Evolutionary conservation across 2,888 invertebrate species (phyloP), one percentile per base, ranked within the genome.

Genomic region (Troilus luridus): DNA sequence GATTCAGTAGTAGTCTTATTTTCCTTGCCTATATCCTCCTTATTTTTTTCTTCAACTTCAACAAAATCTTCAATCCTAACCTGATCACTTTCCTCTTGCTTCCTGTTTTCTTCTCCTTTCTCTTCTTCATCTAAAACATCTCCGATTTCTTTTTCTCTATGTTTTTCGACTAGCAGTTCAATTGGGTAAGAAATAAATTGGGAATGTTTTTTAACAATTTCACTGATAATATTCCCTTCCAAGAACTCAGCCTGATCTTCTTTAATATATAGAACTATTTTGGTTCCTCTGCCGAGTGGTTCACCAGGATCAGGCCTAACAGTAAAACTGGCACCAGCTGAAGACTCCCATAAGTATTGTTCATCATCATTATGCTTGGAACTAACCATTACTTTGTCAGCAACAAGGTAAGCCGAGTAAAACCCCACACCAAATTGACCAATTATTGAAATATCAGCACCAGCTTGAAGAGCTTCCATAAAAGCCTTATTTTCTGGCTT

Each of bases 391-490:
- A 99, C 98, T 94, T 96, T 96, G 94, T 99, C 99, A 72, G 99
- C 99, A 89, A 99, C 96, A 93, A 99, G 95, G 95, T 99, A 99
- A 88, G 99, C 98, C 0, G 99, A 99, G 95, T 99, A 99, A 96
- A 99, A 99, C 95, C 99, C 99, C 93, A 99, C 99, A 96, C 99
- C 99, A 95, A 99, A 99, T 95, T 99, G 99, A 95, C 99, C 99
- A 94, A 99, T 99, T 99, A 99, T 99, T 93, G 98, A 98, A 93
- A 99, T 99, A 94, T 99, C 99, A 91, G 99, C 99, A 93, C 99
- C 99, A 92, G 99, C 99, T 94, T 99, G 98, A 91, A 99, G 96
- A 91, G 99, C 99, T 95, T 99, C 99, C 99, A 99, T 99, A 95
- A 99, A 99, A 8, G 99, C 99, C 95, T 99, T 99, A 21, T 99